Base-by-base conservation (phyloP, 2,888 invertebrate species). In the Cyclophora punctaria region DNA sequence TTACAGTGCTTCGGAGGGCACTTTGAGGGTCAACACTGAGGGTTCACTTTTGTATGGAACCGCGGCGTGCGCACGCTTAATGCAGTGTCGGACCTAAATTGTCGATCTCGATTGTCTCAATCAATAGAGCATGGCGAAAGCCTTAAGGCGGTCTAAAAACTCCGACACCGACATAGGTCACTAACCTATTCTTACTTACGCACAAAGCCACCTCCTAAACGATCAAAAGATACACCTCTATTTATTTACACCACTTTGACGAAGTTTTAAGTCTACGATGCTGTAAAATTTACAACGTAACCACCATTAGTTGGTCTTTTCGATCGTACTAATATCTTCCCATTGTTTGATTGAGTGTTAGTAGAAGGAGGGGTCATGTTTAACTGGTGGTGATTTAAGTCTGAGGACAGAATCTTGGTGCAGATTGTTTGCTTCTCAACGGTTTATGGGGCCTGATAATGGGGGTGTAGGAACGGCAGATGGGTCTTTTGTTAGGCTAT, bases 391-490 rank as follows among this genome's bases (percentile, higher is more conserved):
- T 66, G 69, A 72, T 73, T 74, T 74, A 63, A 68, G 66, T 72
- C 71, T 69, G 69, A 75, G 70, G 73, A 78, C 74, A 69, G 63
- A 68, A 66, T 66, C 67, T 75, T 59, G 62, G 64, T 69, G 67
- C 73, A 76, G 80, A 83, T 79, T 83, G 80, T 81, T 80, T 79
- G 75, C 72, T 69, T 75, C 73, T 71, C 73, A 72, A 72, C 71
- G 77, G 80, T 83, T 84, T 84, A 83, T 80, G 76, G 75, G 75
- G 71, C 72, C 69, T 75, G 77, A 79, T 82, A 83, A 80, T 82
- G 73, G 75, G 69, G 62, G 70, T 70, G 74, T 73, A 76, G 70
- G 67, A 75, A 76, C 68, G 63, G 77, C 83, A 82, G 80, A 80
- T 82, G 82, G 66, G 80, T 71, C 79, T 75, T 68, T 53, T 41